Conservation (phyloP, 2,797 vertebrate species). For the Liasis olivaceus region DNA sequence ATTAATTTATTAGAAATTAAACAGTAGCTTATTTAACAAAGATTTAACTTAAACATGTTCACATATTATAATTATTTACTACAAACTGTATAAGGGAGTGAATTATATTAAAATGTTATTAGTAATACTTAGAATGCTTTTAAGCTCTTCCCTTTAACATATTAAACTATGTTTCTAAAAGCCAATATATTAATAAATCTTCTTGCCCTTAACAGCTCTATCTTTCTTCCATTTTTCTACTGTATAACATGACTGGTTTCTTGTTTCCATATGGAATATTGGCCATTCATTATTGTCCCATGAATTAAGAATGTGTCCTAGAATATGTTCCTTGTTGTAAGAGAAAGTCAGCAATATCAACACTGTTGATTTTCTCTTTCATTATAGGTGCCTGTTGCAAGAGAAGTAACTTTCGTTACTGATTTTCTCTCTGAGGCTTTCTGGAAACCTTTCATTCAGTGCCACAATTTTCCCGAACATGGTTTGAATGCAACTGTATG, state of each 20-base stretch:
- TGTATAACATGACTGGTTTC: too few relatives aligned
- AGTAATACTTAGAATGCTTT: background rate
- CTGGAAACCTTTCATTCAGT: background rate
- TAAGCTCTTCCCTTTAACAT: background rate
- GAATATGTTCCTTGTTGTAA: background rate
- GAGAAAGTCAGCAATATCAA: background rate
- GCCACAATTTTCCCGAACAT: background rate
- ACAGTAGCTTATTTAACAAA: background rate
- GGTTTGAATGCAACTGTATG: constrained; percentile 12
- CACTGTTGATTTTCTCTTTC: background rate
- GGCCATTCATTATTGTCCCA: background rate
- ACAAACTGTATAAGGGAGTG: background rate
- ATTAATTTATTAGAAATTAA: background rate
- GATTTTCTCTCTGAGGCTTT: background rate
- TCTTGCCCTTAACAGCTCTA: background rate
- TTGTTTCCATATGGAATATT: background rate
- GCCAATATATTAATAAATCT: background rate
- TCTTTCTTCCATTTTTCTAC: background rate
- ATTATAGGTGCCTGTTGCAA: background rate
- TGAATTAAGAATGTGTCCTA: background rate
- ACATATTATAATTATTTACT: background rate
- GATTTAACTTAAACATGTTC: background rate
- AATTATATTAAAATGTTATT: background rate
- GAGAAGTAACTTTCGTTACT: background rate
- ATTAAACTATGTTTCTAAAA: background rate